Percentiles rank a stretch among this genome's conserved stretches.
phyloP scores from a whole-genome alignment of 1,140 invertebrate genomes.

The Drosophila leontia region DNA sequence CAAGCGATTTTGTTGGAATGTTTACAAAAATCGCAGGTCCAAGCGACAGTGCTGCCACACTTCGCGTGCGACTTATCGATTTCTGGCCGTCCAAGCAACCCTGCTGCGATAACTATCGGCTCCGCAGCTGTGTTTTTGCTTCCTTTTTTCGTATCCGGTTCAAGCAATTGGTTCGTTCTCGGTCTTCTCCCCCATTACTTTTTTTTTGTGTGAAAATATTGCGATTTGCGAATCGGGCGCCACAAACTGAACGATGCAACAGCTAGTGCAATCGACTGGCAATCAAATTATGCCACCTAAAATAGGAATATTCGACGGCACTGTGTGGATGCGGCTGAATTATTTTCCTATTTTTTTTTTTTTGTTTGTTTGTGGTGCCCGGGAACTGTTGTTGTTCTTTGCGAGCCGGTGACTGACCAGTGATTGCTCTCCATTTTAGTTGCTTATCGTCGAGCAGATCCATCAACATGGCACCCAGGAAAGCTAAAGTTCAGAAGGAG shows the following conservation, averaged over 20 bases:
- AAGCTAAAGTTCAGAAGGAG: constrained; percentile 98
- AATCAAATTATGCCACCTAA: not conserved
- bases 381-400: constrained; percentile 26
- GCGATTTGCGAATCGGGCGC: constrained; percentile 30
- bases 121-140: constrained; percentile 47
- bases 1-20: not conserved
- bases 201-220: constrained; percentile 40
- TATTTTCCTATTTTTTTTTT: constrained; percentile 49
- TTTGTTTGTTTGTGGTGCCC: constrained; percentile 49
- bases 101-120: constrained; percentile 54
- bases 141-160: constrained; percentile 80
- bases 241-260: constrained; percentile 46
- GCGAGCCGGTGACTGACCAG: constrained; percentile 2
- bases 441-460: constrained; percentile 54
- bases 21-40: constrained; percentile 20
- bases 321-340: constrained; percentile 27
- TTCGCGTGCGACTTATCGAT: not conserved
- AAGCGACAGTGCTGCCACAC: constrained; percentile 18
- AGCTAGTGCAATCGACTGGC: not conserved
- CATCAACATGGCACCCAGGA: constrained; percentile 95
- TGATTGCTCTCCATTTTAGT: constrained; percentile 40
- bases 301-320: constrained; percentile 2
- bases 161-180: constrained; percentile 72
- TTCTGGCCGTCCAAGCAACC: constrained; percentile 27
- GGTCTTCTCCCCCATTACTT: constrained; percentile 23